Evolutionary conservation across 2,797 vertebrate species (phyloP), one percentile per base, ranked within the genome.

Genomic region (Syndactyla subalaris): DNA sequence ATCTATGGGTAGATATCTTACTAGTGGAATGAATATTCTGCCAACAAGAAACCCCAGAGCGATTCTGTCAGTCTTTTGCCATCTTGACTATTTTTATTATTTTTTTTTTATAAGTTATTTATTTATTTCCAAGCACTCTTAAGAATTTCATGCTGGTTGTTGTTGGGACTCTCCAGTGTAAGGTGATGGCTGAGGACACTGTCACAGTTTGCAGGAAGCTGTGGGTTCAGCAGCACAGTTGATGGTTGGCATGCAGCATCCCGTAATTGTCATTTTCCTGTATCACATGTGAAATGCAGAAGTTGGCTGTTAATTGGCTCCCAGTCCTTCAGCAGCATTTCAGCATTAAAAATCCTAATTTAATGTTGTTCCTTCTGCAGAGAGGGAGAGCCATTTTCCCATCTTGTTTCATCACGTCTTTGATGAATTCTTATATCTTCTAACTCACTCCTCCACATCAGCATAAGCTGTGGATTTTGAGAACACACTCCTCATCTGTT

Each of bases 1-100:
- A 97, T 97, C 83, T 86, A 7, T 49, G 93, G 88, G 65, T 73
- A 93, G 93, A 95, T 97, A 96, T 67, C 90, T 78, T 76, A 79
- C 88, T 85, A 92, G 52, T 0, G 6, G 90, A 95, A 95, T 95
- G 92, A 95, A 94, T 95, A 96, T 95, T 94, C 90, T 59, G 84
- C 93, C 79, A 85, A 32, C 72, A 74, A 68, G 94, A 80, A 95
- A 75, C 45, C 75, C 52, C 41, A 73, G 88, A 86, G 88, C 0
- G 1, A 73, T 92, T 92, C 81, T 92, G 92, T 92, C 88, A 92
- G 66, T 92, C 77, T 91, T 70, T 73, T 82, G 43, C 88, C 48
- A 43, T 87, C 39, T 49, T 79, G 71, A 73, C 57, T 88, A 41
- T 46, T 62, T 59, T 43, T 76, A 68, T 91, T 76, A 29, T 38